phyloP scores from a whole-genome alignment of 2,888 invertebrate genomes.

The Lasioglossum oenotherae region DNA sequence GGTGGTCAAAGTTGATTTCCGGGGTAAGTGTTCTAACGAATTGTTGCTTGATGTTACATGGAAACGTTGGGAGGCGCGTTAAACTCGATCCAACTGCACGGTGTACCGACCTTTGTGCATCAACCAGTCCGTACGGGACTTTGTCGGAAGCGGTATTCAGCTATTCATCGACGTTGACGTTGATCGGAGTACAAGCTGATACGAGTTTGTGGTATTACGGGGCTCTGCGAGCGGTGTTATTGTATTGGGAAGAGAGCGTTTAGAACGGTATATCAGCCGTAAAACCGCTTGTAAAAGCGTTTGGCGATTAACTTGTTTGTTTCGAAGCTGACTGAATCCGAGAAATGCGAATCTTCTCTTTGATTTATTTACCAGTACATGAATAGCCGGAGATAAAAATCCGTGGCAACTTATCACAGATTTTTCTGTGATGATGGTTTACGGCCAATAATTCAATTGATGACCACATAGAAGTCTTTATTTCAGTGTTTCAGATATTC shows the following conservation, averaged over 20 bases:
- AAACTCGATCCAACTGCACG: neutral
- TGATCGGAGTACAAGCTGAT: neutral
- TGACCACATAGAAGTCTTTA: no score
- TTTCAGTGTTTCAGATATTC: no score
- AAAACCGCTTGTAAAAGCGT: no score
- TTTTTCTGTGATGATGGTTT: neutral
- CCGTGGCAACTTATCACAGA: neutral
- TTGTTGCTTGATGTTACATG: neutral
- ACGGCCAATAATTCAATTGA: neutral
- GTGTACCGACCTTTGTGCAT: neutral
- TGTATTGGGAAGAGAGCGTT: neutral
- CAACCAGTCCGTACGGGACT: neutral
- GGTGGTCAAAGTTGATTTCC: constrained; percentile 89
- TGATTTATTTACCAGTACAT: neutral
- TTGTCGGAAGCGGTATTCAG: neutral
- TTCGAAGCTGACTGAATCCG: neutral
- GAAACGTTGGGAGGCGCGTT: neutral
- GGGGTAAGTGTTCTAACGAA: constrained; percentile 86
- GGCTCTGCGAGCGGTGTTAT: no score
- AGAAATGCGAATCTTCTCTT: neutral
- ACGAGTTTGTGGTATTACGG: neutral
- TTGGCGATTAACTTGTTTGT: neutral
- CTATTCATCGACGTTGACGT: neutral
- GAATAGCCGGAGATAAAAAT: neutral
- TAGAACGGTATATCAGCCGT: neutral